Base-by-base conservation (phyloP, 2,888 invertebrate species). In the Caenorhabditis imperialis region DNA sequence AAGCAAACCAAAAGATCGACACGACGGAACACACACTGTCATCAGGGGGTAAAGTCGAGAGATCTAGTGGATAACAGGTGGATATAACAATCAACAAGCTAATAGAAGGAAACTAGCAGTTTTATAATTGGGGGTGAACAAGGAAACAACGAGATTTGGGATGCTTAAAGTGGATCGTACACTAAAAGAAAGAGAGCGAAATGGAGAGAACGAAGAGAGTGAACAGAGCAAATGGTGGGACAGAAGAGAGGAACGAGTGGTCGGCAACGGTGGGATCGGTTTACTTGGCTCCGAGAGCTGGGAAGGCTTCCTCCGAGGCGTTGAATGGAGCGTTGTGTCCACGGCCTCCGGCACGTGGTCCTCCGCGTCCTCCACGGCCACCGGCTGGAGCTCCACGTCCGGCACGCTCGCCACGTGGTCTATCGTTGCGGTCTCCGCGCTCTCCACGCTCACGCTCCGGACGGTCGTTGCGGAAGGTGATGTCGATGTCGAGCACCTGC, bases 201-300 rank as follows among this genome's bases (percentile, higher is more conserved):
- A 37, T 18, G 38, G 60, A 60, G 45, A 42, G 53, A 40, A 60
- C 45, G 53, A 55, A 55, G 53, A 57, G 48, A 44, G n/a, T n/a
- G 47, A 73, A 61, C 48, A 61, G 73, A 67, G 67, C 57, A 61
- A 53, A 54, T 60, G 69, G 54, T 35, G 67, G 35, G 44, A 20
- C 33, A 53, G 10, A 18, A 20, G 44, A 12, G 38, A n/a, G 22
- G 58, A 60, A 45, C 27, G 25, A 35, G 20, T 16, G 7, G 18
- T 48, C n/a, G 55, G 38, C 38, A 22, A 30, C 35, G n/a, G 35
- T 6, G 54, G 25, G 35, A 25, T 2, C 20, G 48, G 42, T 50
- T 75, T 82, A 80, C 70, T 78, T 62, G 51, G 79, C 77, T 53
- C 82, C 83, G n/a, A 85, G 82, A 47, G 84, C 84, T 40, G 85